Evolutionary conservation across 2,888 invertebrate genomes (phyloP).

Genomic region (Hofmannophila pseudospretella): DNA sequence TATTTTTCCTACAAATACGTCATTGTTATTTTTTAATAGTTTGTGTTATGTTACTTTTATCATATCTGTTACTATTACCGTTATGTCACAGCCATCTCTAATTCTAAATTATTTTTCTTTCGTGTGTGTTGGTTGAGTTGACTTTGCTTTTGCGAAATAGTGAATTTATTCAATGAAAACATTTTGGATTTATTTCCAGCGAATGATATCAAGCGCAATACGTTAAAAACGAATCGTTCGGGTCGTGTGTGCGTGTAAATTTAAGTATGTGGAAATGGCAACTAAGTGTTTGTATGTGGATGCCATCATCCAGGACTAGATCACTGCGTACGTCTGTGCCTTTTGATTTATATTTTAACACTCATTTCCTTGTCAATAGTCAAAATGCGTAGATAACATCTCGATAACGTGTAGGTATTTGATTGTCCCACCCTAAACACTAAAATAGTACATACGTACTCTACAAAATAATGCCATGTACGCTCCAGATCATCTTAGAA

Average conservation of each 20-base stretch:
- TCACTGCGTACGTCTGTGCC: no score
- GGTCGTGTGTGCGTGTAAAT: background rate
- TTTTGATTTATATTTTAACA: constrained; percentile 1
- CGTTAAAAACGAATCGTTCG: background rate
- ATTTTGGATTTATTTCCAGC: background rate
- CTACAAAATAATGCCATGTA: constrained; percentile 71
- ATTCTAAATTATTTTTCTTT: no score
- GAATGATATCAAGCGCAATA: background rate
- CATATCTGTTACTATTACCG: no score
- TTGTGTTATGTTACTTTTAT: background rate
- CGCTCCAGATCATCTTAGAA: constrained; percentile 67
- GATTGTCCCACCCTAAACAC: background rate
- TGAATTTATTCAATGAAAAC: background rate
- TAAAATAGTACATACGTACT: constrained; percentile 15
- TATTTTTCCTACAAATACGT: no score
- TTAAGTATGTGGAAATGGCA: constrained; percentile 4
- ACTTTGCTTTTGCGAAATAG: background rate
- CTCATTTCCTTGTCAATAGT: background rate
- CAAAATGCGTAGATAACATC: constrained; percentile 4
- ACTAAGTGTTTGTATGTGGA: constrained; percentile 3
- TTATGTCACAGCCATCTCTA: no score
- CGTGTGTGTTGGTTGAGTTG: background rate
- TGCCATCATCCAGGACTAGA: background rate
- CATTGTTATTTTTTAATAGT: no score
- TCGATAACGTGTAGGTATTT: background rate